Conservation (phyloP, 2,113 vertebrate species). For the Boleophthalmus pectinirostris region DNA sequence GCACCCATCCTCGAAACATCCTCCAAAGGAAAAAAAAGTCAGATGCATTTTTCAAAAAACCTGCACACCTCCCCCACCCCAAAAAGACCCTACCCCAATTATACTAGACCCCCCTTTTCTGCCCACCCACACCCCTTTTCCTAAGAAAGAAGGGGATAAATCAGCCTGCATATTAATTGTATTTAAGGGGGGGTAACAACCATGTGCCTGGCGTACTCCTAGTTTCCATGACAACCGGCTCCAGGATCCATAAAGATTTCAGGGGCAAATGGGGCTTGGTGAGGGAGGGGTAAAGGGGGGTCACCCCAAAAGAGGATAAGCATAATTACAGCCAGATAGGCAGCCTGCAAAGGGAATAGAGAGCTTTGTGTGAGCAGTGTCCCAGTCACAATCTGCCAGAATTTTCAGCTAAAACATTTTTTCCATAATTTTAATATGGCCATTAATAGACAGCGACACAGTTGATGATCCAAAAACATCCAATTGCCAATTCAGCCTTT, state of each 20-base stretch:
- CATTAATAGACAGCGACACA: slow-evolving; percentile 4
- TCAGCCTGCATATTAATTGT: slow-evolving; percentile 73
- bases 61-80: slow-evolving; percentile 32
- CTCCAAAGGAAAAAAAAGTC: slow-evolving; percentile 27
- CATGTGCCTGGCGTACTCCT: slow-evolving; percentile 67
- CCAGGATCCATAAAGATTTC: slow-evolving; percentile 73
- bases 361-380: slow-evolving; percentile 52
- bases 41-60: slow-evolving; percentile 30
- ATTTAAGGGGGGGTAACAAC: slow-evolving; percentile 55
- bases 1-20: slow-evolving; percentile 13
- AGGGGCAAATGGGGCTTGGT: slow-evolving; percentile 62
- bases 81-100: slow-evolving; percentile 37
- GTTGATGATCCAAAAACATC: slow-evolving; percentile 2
- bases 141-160: slow-evolving; percentile 62
- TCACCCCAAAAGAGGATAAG: slow-evolving; percentile 71
- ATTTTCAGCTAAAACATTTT: not conserved
- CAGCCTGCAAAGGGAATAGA: slow-evolving; percentile 45
- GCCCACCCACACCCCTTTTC: slow-evolving; percentile 28
- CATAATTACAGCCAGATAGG: slow-evolving; percentile 69
- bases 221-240: slow-evolving; percentile 77
- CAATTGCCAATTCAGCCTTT: not conserved
- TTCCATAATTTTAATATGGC: not conserved
- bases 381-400: slow-evolving; percentile 28
- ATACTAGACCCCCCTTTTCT: slow-evolving; percentile 11
- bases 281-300: slow-evolving; percentile 34